Conservation (phyloP, 2,888 invertebrate species). For the Acronicta alni region DNA sequence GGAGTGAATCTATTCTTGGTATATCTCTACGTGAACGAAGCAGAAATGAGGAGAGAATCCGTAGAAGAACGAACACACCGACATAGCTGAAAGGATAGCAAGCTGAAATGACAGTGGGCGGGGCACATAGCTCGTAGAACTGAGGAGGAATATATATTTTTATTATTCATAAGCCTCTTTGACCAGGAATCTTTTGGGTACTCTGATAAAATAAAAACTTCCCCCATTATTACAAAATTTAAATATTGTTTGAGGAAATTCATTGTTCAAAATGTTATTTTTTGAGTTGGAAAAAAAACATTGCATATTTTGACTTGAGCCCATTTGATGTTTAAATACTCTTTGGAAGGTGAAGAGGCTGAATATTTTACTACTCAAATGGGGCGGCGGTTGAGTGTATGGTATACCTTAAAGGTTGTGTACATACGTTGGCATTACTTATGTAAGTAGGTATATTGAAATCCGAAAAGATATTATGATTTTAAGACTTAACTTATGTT, state of each 20-base stretch:
- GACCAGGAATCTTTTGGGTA: conserved; percentile 34
- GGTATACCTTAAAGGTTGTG: not conserved
- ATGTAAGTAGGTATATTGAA: too few relatives aligned
- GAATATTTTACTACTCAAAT: conserved; percentile 28
- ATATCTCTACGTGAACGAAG: too few relatives aligned
- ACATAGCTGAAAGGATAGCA: too few relatives aligned
- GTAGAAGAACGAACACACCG: too few relatives aligned
- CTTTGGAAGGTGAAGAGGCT: conserved; percentile 12
- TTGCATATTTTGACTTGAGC: conserved; percentile 31
- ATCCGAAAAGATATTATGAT: too few relatives aligned
- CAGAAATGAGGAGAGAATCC: too few relatives aligned
- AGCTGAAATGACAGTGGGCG: too few relatives aligned
- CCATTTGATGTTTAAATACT: conserved; percentile 30
- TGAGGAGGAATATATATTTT: conserved; percentile 46
- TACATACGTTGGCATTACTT: too few relatives aligned
- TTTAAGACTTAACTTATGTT: too few relatives aligned
- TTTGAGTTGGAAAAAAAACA: conserved; percentile 30
- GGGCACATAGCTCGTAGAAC: too few relatives aligned
- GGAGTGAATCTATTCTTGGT: too few relatives aligned
- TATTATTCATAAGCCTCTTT: conserved; percentile 51
- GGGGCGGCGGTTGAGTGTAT: conserved; percentile 8
- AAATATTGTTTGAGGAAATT: conserved; percentile 40
- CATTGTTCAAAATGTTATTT: conserved; percentile 29
- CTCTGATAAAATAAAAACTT: conserved; percentile 38
- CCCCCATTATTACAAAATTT: conserved; percentile 28